Percentiles rank a stretch among this genome's conserved stretches.
phyloP scores from a whole-genome alignment of 2,797 vertebrate species.

The Anisognathus igniventris region DNA sequence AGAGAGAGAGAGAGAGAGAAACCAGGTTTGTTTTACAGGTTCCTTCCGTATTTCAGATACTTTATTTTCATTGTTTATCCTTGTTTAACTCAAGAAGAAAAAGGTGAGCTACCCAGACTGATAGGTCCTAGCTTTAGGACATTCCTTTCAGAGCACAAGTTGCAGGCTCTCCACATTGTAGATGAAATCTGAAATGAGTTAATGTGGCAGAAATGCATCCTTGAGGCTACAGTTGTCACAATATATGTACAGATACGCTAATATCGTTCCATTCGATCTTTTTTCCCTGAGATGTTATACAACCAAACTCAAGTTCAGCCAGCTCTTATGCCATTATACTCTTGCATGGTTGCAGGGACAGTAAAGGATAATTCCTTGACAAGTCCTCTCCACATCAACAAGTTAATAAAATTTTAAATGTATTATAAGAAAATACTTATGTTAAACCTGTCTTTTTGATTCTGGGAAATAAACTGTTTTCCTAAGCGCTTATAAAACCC shows the following conservation, averaged over 20 bases:
- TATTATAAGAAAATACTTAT: neutral
- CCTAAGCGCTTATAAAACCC: neutral
- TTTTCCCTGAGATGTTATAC: neutral
- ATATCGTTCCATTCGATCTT: neutral
- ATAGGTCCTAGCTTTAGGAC: slow-evolving; percentile 16
- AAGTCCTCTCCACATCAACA: neutral
- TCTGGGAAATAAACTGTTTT: neutral
- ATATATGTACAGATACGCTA: neutral
- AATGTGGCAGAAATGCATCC: neutral
- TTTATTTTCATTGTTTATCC: neutral
- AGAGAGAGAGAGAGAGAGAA: neutral
- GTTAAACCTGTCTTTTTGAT: neutral
- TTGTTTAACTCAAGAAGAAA: neutral
- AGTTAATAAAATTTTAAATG: neutral
- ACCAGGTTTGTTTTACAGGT: neutral
- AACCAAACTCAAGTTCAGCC: neutral
- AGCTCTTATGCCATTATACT: neutral
- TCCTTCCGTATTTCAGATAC: neutral
- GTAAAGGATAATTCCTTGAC: neutral
- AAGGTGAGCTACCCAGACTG: neutral
- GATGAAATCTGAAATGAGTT: slow-evolving; percentile 31
- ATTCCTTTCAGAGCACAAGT: neutral
- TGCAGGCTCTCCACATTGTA: neutral
- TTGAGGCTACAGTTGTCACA: slow-evolving; percentile 29
- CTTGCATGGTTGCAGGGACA: neutral